These are phyloP conservation scores for Mugil cephalus DNA, from an alignment of 2,113 vertebrate genomes.

Conservation along the genomic window DNA sequence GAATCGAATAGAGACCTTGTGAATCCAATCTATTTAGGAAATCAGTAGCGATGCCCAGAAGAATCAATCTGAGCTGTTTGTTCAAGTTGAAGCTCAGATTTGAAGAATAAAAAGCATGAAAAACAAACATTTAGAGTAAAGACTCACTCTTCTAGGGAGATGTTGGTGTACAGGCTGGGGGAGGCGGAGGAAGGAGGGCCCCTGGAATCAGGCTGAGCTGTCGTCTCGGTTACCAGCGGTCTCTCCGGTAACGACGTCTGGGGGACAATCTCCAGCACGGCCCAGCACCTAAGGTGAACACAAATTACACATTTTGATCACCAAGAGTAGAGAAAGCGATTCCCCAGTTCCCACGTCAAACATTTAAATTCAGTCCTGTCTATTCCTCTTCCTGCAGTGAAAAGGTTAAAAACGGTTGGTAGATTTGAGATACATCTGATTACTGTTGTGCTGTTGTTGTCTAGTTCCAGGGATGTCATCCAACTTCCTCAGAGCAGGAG, in stretches of 20 bases:
- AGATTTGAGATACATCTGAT: too few species aligned
- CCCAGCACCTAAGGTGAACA: conserved; percentile 80
- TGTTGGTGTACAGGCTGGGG: conserved; percentile 75
- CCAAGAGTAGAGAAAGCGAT: too few species aligned
- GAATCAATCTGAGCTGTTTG: too few species aligned
- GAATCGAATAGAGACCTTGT: too few species aligned
- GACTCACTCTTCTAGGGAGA: conserved; percentile 82
- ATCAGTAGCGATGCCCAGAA: too few species aligned
- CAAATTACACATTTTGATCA: not conserved
- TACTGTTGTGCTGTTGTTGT: too few species aligned
- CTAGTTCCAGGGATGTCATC: not conserved
- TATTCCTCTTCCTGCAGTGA: too few species aligned
- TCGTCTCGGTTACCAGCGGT: conserved; percentile 22
- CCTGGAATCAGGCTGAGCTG: conserved; percentile 47
- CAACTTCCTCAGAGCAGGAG: not conserved
- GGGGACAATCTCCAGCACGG: conserved; percentile 83
- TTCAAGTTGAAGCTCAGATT: not conserved
- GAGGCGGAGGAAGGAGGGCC: conserved; percentile 20
- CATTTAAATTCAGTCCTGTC: too few species aligned
- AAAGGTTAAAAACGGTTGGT: too few species aligned
- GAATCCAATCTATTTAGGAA: too few species aligned
- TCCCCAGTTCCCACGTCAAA: too few species aligned
- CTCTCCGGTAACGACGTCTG: conserved; percentile 72
- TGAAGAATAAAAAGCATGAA: too few species aligned
- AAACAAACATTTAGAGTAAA: not conserved